Conservation (phyloP, 2,797 vertebrate species). For the Perodicticus potto region DNA sequence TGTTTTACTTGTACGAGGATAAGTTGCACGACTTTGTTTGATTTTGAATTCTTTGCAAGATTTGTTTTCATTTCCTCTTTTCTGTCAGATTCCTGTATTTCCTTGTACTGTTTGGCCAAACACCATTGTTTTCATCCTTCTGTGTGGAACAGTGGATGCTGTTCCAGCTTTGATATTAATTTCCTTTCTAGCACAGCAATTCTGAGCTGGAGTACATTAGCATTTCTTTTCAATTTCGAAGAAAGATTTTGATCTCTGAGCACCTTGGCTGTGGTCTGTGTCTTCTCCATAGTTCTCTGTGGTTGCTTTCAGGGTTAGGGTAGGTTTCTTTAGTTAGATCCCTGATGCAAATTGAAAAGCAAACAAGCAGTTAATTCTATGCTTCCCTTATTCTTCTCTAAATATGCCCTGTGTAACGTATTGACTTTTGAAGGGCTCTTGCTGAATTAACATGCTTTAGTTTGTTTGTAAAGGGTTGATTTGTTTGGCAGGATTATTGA, state of each 20-base stretch:
- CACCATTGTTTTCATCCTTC: neutral
- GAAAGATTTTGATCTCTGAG: constrained; percentile 69
- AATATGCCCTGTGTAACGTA: neutral
- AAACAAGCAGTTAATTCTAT: constrained; percentile 21
- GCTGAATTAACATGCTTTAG: neutral
- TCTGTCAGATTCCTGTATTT: constrained; percentile 15
- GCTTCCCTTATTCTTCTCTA: neutral
- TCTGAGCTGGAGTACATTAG: constrained; percentile 51
- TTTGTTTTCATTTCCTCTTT: constrained; percentile 61
- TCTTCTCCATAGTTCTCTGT: constrained; percentile 36
- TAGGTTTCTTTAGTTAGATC: neutral
- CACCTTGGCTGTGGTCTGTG: neutral
- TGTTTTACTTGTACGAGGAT: neutral
- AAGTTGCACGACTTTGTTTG: neutral
- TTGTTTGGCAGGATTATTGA: neutral
- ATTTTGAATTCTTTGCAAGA: constrained; percentile 48
- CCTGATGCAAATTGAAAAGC: constrained; percentile 17
- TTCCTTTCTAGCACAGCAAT: constrained; percentile 62
- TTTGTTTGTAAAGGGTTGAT: constrained; percentile 53
- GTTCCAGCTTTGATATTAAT: constrained; percentile 69
- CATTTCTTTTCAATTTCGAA: constrained; percentile 73
- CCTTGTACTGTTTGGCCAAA: neutral
- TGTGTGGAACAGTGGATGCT: constrained; percentile 47
- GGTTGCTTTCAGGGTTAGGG: neutral
- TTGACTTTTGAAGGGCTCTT: neutral